Base-by-base conservation (phyloP, 2,797 vertebrate species). In the Falco berigora region DNA sequence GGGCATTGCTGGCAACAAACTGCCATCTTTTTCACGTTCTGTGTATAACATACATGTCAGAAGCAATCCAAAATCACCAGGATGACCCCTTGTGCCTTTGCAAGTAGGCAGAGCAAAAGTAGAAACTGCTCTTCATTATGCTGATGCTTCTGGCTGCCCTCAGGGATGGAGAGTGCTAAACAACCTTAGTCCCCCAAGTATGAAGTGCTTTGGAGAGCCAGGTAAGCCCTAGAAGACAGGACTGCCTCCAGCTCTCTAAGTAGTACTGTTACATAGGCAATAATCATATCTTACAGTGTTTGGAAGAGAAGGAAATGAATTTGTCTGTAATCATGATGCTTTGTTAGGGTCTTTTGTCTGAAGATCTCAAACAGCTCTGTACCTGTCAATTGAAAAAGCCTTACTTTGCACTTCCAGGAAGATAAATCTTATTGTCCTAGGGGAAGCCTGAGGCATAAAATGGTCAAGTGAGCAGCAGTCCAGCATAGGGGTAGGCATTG, bases 71-170 rank as follows among this genome's bases (percentile, higher is more conserved):
- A 6, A 23, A 72, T 63, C 90, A 80, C 53, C 47, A 53, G 56
- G 23, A 8, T 25, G 86, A 78, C 66, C 88, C 59, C 64, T 40
- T 24, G 55, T 59, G 69, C 82, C 79, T 86, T 14, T 55, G 90
- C 66, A 55, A 34, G 77, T 83, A 90, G 86, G 38, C 66, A 78
- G 86, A 90, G 77, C 50, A 40, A 4, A 58, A 78, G 77, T 1
- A 58, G 78, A 22, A 87, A 14, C 81, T 71, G 63, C 67, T 91
- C 24, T 40, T 92, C 67, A 5, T 92, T 80, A 52, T 53, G 90
- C 74, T 47, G 68, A 5, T 55, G 90, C 94, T 86, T 49, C 61
- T 83, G 93, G 87, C 68, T 90, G 89, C 89, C 91, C 71, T 79
- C 59, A 2, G 94, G 93, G 91, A 15, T 64, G 93, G 49, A 63